Percentiles rank a stretch among this genome's conserved stretches.
Evolutionary conservation across 2,113 vertebrate genomes (phyloP).

Genomic region (Grus americana): DNA sequence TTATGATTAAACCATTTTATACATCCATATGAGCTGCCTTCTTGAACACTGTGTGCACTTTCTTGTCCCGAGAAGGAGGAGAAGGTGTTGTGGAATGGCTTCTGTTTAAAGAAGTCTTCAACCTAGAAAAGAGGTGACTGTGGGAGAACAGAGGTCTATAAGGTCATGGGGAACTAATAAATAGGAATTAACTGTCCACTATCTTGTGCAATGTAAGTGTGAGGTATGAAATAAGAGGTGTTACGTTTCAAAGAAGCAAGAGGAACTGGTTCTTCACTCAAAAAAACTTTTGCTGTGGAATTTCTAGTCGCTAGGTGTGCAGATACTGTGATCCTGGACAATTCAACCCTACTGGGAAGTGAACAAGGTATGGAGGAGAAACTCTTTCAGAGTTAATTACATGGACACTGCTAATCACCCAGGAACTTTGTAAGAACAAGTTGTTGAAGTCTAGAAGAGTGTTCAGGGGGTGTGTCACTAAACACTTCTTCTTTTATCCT

Average conservation of each 20-base stretch:
- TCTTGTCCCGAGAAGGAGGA: not conserved
- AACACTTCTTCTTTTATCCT: not conserved
- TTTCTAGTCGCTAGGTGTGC: not conserved
- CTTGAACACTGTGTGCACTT: not conserved
- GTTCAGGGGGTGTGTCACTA: not conserved
- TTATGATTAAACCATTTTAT: not conserved
- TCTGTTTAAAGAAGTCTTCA: not conserved
- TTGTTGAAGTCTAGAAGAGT: not conserved
- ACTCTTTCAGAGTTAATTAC: not conserved
- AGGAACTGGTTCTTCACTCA: not conserved
- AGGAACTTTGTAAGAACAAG: not conserved
- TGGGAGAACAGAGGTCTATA: not conserved
- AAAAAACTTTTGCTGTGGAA: not conserved
- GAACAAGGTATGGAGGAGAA: not conserved
- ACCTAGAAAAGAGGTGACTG: not conserved
- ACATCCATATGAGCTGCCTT: not conserved
- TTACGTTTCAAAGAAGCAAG: fast-evolving
- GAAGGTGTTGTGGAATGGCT: not conserved
- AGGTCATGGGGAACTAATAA: not conserved
- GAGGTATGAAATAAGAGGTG: not conserved
- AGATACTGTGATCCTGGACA: not conserved
- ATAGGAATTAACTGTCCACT: not conserved
- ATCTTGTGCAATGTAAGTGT: not conserved
- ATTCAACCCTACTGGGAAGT: not conserved
- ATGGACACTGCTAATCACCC: not conserved